These are phyloP conservation scores for Aphelinus certus DNA, from an alignment of 1,140 invertebrate species.

Conservation along the genomic window DNA sequence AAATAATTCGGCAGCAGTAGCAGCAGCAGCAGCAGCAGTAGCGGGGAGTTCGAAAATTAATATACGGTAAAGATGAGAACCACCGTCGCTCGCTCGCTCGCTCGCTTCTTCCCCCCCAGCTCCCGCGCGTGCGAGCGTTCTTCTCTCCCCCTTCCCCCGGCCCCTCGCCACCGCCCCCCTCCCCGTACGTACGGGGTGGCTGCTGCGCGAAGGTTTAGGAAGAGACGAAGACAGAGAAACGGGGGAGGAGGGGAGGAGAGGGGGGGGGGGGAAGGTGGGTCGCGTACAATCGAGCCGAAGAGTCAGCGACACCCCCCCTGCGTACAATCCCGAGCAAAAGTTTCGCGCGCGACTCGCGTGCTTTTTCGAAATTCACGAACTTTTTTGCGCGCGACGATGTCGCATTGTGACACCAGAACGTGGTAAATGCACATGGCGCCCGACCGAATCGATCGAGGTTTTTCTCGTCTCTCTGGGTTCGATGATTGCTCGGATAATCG, in stretches of 20 bases:
- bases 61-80: slow-evolving; percentile 62
- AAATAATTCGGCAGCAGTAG: slow-evolving; percentile 16
- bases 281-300: slow-evolving; percentile 63
- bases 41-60: slow-evolving; percentile 44
- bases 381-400: too few relatives aligned
- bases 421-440: too few relatives aligned
- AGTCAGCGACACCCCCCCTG: slow-evolving; percentile 52
- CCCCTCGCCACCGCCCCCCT: slow-evolving; percentile 48
- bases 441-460: too few relatives aligned
- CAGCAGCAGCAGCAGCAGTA: not conserved
- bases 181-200: slow-evolving; percentile 57
- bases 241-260: slow-evolving; percentile 7
- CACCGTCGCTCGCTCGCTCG: slow-evolving; percentile 39
- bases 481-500: too few relatives aligned
- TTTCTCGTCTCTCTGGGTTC: too few relatives aligned
- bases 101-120: slow-evolving; percentile 22
- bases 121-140: slow-evolving; percentile 35
- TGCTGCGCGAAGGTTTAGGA: slow-evolving; percentile 56
- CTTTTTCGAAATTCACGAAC: not conserved
- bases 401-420: too few relatives aligned
- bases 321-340: slow-evolving; percentile 52
- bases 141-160: slow-evolving; percentile 38
- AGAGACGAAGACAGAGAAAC: slow-evolving; percentile 44
- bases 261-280: slow-evolving; percentile 54
- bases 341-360: not conserved